Conservation (phyloP, 2,888 invertebrate species). For the Xanthia icteritia region DNA sequence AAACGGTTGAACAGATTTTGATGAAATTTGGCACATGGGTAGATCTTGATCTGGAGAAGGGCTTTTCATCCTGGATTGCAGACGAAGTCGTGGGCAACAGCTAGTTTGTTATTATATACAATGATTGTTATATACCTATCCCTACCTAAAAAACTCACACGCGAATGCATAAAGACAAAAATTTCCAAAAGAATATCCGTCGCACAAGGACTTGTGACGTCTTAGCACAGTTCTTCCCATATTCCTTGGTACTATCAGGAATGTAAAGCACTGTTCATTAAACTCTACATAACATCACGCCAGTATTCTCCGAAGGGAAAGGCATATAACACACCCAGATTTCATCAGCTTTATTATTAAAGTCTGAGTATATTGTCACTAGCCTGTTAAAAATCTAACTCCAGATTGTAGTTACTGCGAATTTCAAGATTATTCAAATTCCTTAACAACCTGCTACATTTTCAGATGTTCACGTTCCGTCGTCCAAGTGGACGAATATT, state of each 20-base stretch:
- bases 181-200: not conserved
- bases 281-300: not conserved
- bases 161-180: not conserved
- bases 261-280: not conserved
- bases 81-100: too few species aligned
- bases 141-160: not conserved
- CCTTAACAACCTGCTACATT: not conserved
- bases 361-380: not conserved
- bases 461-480: constrained; percentile 76
- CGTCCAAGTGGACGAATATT: constrained; percentile 68
- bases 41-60: too few species aligned
- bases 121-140: too few species aligned
- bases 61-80: too few species aligned
- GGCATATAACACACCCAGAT: not conserved
- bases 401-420: not conserved
- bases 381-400: not conserved
- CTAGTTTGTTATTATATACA: too few species aligned
- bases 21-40: too few species aligned
- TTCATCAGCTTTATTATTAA: not conserved
- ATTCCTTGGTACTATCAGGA: not conserved
- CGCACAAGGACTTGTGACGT: not conserved
- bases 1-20: too few species aligned
- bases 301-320: not conserved
- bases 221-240: not conserved
- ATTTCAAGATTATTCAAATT: not conserved